Conservation (phyloP, 2,113 vertebrate species). For the Mesocricetus auratus region DNA sequence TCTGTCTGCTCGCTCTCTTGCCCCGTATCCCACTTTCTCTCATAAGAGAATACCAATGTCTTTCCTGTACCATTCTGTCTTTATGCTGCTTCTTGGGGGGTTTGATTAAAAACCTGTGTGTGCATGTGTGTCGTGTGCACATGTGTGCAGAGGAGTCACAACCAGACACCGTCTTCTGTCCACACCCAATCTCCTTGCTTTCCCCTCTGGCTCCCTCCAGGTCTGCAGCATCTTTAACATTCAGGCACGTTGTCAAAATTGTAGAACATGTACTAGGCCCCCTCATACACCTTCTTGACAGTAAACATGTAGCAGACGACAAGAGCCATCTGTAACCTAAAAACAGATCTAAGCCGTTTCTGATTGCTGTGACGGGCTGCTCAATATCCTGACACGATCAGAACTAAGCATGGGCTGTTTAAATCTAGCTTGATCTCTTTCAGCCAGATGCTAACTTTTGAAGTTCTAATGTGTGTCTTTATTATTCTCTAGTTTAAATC, state of each 20-base stretch:
- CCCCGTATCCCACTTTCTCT: background rate
- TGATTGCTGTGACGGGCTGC: background rate
- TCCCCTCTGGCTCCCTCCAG: background rate
- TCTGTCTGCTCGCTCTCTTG: background rate
- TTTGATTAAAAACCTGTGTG: background rate
- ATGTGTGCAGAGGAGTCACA: background rate
- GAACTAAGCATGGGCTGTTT: slow-evolving; percentile 30
- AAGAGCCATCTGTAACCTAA: background rate
- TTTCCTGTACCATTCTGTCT: background rate
- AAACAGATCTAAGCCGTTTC: slow-evolving; percentile 12
- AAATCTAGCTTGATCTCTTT: slow-evolving; percentile 38
- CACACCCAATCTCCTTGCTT: background rate
- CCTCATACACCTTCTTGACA: background rate
- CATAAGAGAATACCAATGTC: background rate
- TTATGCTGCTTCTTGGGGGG: background rate
- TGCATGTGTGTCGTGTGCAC: background rate
- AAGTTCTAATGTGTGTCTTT: slow-evolving; percentile 6
- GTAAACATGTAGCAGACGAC: slow-evolving; percentile 10
- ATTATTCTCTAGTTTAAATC: slow-evolving; percentile 7
- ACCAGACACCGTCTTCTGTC: background rate
- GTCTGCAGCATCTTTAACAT: background rate
- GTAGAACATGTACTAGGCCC: background rate
- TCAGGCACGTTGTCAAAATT: background rate
- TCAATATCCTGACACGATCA: background rate
- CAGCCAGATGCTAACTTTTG: background rate